A percentile compares a stretch with the other conserved stretches of the same genome.
Conservation (phyloP, 2,113 vertebrate species). For the Propithecus coquereli region DNA sequence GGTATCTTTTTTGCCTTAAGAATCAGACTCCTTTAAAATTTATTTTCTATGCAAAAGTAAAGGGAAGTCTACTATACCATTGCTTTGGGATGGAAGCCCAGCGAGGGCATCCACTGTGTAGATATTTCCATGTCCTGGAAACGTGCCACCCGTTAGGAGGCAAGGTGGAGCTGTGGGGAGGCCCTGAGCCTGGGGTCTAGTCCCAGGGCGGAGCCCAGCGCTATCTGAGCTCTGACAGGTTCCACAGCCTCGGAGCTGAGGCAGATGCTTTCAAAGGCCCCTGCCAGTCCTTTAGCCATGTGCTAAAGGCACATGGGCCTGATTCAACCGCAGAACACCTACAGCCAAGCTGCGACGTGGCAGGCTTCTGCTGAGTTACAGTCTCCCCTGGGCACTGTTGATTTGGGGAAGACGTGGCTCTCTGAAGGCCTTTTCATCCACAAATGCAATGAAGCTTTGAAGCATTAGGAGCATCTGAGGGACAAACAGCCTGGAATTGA, state of each 20-base stretch:
- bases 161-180: background rate
- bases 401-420: background rate
- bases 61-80: background rate
- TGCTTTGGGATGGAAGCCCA: background rate
- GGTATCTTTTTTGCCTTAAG: background rate
- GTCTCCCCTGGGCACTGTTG: background rate
- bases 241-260: background rate
- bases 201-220: background rate
- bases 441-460: background rate
- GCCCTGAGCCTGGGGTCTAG: background rate
- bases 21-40: background rate
- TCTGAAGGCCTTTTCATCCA: background rate
- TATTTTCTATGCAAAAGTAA: background rate
- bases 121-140: background rate
- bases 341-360: background rate
- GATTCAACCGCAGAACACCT: background rate
- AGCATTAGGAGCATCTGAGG: background rate
- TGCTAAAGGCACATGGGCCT: background rate
- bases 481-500: background rate
- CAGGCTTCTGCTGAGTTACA: background rate
- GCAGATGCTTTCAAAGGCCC: background rate
- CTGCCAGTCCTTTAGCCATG: background rate
- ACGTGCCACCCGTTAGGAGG: background rate
- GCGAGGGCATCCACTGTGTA: background rate
- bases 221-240: background rate